These are phyloP conservation scores for Cardiocondyla obscurior DNA, from an alignment of 1,140 invertebrate species.

Conservation along the genomic window DNA sequence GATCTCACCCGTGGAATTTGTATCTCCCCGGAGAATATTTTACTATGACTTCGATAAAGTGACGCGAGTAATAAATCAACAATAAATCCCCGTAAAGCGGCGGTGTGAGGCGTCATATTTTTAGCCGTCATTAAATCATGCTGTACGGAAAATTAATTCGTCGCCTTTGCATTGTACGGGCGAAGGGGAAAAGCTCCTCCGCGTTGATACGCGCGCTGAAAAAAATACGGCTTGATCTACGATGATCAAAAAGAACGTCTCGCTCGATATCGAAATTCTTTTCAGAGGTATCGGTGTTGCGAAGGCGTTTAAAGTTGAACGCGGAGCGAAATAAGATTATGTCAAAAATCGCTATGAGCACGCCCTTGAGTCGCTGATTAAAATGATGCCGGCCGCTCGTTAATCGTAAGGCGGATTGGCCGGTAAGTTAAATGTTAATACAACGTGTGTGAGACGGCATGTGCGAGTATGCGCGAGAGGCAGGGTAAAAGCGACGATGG, in stretches of 20 bases:
- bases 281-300: constrained; percentile 3
- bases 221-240: constrained; percentile 31
- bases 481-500: not conserved
- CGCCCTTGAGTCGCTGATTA: constrained; percentile 30
- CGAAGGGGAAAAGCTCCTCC: too few relatives aligned
- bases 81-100: not conserved
- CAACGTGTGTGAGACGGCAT: not conserved
- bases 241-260: constrained; percentile 18
- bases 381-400: constrained; percentile 23
- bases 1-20: not conserved
- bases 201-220: not conserved
- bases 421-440: constrained; percentile 51
- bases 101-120: not conserved
- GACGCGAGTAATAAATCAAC: not conserved
- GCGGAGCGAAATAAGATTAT: constrained; percentile 27
- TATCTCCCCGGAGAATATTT: not conserved
- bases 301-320: not conserved
- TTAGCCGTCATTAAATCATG: not conserved
- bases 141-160: not conserved
- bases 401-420: constrained; percentile 45
- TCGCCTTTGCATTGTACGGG: not conserved
- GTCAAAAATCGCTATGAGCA: constrained; percentile 20
- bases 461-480: not conserved
- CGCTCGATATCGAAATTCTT: not conserved
- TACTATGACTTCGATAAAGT: not conserved